Evolutionary conservation across 1,140 invertebrate genomes (phyloP), one percentile per base, ranked within the genome.

Genomic region (Zelostemma sp.): DNA sequence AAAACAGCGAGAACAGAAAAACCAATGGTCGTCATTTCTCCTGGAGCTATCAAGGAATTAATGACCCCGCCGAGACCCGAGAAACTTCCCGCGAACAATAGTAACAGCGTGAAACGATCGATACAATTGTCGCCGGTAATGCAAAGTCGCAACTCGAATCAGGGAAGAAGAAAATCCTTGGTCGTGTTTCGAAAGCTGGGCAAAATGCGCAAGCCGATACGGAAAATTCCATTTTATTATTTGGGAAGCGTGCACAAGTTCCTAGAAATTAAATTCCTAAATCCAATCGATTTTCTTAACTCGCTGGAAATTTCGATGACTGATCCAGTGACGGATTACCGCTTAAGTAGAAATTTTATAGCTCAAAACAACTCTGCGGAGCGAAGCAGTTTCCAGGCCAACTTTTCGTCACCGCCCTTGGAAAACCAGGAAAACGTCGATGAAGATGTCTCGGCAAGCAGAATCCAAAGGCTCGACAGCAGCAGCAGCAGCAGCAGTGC

Each of bases 161-260:
- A 38, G n/a, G 12, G 8, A n/a, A 51, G 12, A 25, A 18, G 8
- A 41, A 57, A 38, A 0, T 1, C 25, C 3, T 1, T 41, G 12
- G 53, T 67, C 4, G 15, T 15, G n/a, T 67, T 67, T 18, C 53
- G 51, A 5, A 61, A 57, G 50, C 64, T 60, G 18, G 64, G 64
- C 2, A 60, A 51, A 57, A 40, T 61, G 47, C 9, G 15, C 1
- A 67, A 57, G 43, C 15, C n/a, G 4, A 21, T 12, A 8, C 31
- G 19, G 12, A 62, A 41, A 19, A 58, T 28, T 0, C 53, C 58
- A 1, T 68, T 68, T 48, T 53, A 61, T 28, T 68, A 68, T 38
- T 15, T 21, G 40, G 58, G 58, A 0, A 12, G 9, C 8, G 33
- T 66, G 8, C 21, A 28, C 1, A 6, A 54, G 9, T 65, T 19